A percentile compares a stretch with the other conserved stretches of the same genome.
Conservation (phyloP, 2,113 vertebrate genomes). For the Cichladusa arquata region DNA sequence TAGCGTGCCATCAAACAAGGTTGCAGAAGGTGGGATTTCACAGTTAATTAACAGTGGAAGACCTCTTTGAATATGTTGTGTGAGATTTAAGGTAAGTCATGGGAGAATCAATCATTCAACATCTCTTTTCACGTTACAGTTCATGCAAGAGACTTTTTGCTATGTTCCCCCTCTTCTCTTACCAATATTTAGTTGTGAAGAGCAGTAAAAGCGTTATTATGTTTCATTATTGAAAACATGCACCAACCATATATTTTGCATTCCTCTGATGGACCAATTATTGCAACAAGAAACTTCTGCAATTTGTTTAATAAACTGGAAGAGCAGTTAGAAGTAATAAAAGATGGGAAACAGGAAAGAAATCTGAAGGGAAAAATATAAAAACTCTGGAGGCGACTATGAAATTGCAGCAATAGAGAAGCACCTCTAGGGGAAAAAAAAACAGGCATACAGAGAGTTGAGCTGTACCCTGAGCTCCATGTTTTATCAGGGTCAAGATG, state of each 20-base stretch:
- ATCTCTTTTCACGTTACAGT: background rate
- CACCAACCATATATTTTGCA: background rate
- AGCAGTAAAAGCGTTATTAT: background rate
- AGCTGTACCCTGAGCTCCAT: background rate
- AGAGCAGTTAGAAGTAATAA: background rate
- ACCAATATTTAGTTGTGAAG: background rate
- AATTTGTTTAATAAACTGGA: constrained; percentile 4
- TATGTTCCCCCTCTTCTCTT: background rate
- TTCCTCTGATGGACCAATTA: background rate
- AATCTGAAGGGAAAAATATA: background rate
- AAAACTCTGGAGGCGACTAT: background rate
- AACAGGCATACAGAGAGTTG: background rate
- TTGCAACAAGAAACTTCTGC: background rate
- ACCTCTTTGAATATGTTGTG: background rate
- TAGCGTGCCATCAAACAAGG: background rate
- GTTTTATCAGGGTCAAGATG: background rate
- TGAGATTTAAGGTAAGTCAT: background rate
- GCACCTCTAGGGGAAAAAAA: background rate
- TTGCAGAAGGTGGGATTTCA: background rate
- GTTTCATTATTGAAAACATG: background rate
- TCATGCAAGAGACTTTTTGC: background rate
- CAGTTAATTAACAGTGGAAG: background rate
- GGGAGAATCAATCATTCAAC: background rate
- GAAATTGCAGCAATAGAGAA: background rate
- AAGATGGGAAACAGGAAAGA: background rate